These are phyloP conservation scores for Orthonevra nobilis DNA, from an alignment of 2,888 invertebrate species.

Conservation along the genomic window DNA sequence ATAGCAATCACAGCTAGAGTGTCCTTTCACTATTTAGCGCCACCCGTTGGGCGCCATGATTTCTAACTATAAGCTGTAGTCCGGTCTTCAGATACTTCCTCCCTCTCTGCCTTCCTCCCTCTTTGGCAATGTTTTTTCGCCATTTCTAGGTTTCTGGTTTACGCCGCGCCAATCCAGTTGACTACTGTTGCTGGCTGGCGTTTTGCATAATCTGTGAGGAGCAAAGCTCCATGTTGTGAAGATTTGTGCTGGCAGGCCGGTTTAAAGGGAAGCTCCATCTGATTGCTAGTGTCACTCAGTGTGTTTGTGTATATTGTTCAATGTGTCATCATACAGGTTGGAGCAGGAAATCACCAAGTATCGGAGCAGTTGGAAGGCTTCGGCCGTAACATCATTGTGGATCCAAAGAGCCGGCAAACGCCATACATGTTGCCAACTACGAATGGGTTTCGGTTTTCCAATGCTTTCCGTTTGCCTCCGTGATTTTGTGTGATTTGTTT, in stretches of 20 bases:
- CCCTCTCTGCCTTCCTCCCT: slow-evolving; percentile 21
- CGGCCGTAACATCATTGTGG: slow-evolving; percentile 39
- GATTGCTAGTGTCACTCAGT: no score
- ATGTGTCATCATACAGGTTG: slow-evolving; percentile 50
- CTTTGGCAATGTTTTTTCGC: slow-evolving; percentile 37
- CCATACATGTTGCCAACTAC: slow-evolving; percentile 54
- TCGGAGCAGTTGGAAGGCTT: slow-evolving; percentile 58
- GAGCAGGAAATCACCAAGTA: slow-evolving; percentile 53
- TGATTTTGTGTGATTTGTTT: neutral
- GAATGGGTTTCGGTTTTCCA: slow-evolving; percentile 58
- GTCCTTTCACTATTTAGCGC: slow-evolving; percentile 15
- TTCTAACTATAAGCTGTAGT: slow-evolving; percentile 7
- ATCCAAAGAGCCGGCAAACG: slow-evolving; percentile 48
- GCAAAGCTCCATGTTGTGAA: slow-evolving; percentile 15
- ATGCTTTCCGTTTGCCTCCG: slow-evolving; percentile 15
- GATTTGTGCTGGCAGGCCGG: slow-evolving; percentile 21
- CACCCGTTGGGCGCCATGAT: slow-evolving; percentile 39
- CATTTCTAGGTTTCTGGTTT: neutral
- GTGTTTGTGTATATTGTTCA: slow-evolving; percentile 6
- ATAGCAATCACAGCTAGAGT: slow-evolving; percentile 44
- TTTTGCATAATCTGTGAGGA: slow-evolving; percentile 58
- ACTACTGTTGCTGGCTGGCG: slow-evolving; percentile 17
- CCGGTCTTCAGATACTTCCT: slow-evolving; percentile 4
- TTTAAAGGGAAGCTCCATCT: slow-evolving; percentile 12
- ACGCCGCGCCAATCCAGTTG: neutral